phyloP scores from a whole-genome alignment of 2,797 vertebrate genomes.

The Valencia hispanica region DNA sequence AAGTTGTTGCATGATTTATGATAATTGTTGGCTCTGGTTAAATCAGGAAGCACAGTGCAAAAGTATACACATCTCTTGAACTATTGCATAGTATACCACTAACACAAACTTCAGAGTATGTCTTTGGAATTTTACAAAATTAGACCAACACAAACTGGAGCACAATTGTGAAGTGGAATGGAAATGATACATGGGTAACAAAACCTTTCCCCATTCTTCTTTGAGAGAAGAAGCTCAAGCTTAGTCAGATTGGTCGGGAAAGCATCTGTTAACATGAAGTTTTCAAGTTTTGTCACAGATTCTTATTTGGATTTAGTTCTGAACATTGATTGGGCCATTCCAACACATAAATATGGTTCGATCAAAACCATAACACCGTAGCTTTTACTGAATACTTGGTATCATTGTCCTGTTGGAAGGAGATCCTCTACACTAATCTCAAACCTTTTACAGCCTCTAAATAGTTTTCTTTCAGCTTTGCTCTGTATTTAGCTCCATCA shows the following conservation, averaged over 20 bases:
- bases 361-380: too few species aligned
- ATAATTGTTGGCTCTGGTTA: neutral
- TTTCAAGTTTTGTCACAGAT: neutral
- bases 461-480: too few species aligned
- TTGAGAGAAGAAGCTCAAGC: neutral
- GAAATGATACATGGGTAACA: neutral
- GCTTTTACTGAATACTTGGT: too few species aligned
- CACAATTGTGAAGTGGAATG: neutral
- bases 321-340: too few species aligned
- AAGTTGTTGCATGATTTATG: neutral
- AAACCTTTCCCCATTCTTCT: neutral
- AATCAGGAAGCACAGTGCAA: neutral
- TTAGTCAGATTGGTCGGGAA: neutral
- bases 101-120: neutral
- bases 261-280: neutral
- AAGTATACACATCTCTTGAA: neutral
- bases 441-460: too few species aligned
- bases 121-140: neutral
- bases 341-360: neutral
- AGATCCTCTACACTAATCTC: too few species aligned
- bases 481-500: too few species aligned
- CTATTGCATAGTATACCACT: neutral
- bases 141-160: neutral
- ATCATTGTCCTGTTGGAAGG: too few species aligned
- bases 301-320: neutral